phyloP scores from a whole-genome alignment of 2,888 invertebrate genomes.

The Drosophila neonasuta region DNA sequence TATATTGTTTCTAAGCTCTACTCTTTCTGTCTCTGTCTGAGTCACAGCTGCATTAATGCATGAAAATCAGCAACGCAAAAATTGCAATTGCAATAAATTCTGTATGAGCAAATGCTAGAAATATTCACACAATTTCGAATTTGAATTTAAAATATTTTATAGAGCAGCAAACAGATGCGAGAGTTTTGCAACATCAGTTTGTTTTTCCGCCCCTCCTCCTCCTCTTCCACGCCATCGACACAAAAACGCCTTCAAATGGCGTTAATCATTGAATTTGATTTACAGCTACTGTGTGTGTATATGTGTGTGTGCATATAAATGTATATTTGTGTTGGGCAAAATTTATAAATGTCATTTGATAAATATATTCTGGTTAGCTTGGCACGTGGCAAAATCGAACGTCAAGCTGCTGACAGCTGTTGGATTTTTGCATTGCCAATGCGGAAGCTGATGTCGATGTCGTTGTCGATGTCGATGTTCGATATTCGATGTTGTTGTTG shows the following conservation, averaged over 20 bases:
- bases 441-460: conserved; percentile 24
- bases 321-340: conserved; percentile 27
- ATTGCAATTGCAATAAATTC: conserved; percentile 5
- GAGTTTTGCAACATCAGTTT: conserved; percentile 1
- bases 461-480: neutral
- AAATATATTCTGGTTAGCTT: conserved; percentile 52
- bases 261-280: conserved; percentile 61
- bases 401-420: conserved; percentile 71
- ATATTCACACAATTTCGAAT: conserved; percentile 6
- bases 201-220: neutral
- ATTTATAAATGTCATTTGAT: conserved; percentile 57
- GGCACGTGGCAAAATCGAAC: conserved; percentile 33
- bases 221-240: neutral
- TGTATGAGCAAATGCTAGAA: neutral
- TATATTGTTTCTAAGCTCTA: conserved; percentile 1
- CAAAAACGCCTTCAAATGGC: conserved; percentile 16
- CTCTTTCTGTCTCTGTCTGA: neutral
- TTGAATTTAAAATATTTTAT: conserved; percentile 5
- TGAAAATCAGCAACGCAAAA: conserved; percentile 5
- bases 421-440: conserved; percentile 56
- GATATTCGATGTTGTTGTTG: neutral
- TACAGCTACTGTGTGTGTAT: conserved; percentile 28
- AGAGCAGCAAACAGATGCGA: neutral
- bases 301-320: conserved; percentile 35
- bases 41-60: conserved; percentile 15